Base-by-base conservation (phyloP, 2,888 invertebrate species). In the Parnassius orleans region DNA sequence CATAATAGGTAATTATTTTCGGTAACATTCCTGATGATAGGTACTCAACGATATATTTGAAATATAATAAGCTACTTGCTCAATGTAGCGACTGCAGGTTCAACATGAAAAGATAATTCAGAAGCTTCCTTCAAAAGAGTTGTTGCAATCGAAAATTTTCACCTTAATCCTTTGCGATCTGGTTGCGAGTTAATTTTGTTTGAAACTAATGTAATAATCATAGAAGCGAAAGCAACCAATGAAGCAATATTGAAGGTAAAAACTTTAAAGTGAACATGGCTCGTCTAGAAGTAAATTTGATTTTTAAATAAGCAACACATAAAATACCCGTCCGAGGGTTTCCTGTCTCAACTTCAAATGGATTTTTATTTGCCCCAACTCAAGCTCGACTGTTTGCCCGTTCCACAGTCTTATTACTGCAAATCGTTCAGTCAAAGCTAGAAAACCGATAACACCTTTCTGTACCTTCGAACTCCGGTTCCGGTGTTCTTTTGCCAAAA, bases 401-500 rank as follows among this genome's bases (percentile, higher is more conserved):
- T 69, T 67, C 70, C 69, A 68, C 70, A 72, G 67, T 60, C 53
- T 53, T 57, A 48, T 57, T 62, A 41, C 66, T 70, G 69, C 72
- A 73, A 72, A 57, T 58, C 56, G 66, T 68, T 71, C 70, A 69
- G 70, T 77, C 71, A 74, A 64, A 72, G 57, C 70, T 72, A 73
- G 73, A 75, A 72, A 72, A 70, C 72, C 66, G 72, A 73, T 72
- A 68, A 75, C 69, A 55, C 57, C 72, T 65, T 53, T 62, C 50
- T 57, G 67, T 90, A 90, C 90, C 90, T 90, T 88, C 88, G 63
- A 72, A 72, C 55, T 84, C 83, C 66, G 78, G 68, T 72, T 85
- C 85, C 68, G 81, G 72, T 56, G 83, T 79, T 80, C 91, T 81
- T 84, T 91, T 91, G 72, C 90, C 90, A 63, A 86, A 90, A 83